Percentiles rank a stretch among this genome's conserved stretches.
Conservation (phyloP, 2,797 vertebrate genomes). For the Halcyon leucocephala region DNA sequence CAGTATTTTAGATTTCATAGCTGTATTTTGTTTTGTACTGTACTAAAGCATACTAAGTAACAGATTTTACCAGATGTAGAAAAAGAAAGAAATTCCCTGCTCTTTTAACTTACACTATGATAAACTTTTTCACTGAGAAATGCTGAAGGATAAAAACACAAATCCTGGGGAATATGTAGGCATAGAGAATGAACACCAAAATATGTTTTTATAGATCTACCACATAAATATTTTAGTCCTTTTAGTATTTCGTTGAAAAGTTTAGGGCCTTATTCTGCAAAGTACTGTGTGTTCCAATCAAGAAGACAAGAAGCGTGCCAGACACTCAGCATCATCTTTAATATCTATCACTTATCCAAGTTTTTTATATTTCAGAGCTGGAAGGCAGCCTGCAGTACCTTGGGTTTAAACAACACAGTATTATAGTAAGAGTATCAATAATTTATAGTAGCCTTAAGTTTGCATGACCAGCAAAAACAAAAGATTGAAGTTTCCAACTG, state of each 20-base stretch:
- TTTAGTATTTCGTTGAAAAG: neutral
- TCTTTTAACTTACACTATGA: neutral
- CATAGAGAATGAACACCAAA: constrained; percentile 16
- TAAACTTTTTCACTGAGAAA: neutral
- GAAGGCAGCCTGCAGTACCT: neutral
- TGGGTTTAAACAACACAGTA: neutral
- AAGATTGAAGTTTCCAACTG: neutral
- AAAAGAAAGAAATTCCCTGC: neutral
- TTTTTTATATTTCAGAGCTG: neutral
- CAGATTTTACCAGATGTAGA: constrained; percentile 7
- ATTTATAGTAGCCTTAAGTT: neutral
- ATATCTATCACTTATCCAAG: neutral
- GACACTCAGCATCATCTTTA: neutral
- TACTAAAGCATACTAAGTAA: constrained; percentile 6
- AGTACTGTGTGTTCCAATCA: neutral
- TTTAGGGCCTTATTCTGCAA: neutral
- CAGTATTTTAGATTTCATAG: constrained; percentile 12
- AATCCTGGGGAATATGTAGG: neutral
- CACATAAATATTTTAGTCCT: neutral
- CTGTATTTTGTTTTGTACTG: neutral
- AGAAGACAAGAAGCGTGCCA: neutral
- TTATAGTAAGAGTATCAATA: neutral
- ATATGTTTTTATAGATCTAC: neutral
- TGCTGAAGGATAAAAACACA: constrained; percentile 11
- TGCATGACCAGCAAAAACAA: neutral